Evolutionary conservation across 2,797 vertebrate genomes (phyloP), one percentile per base, ranked within the genome.

Genomic region (Streptopelia turtur): DNA sequence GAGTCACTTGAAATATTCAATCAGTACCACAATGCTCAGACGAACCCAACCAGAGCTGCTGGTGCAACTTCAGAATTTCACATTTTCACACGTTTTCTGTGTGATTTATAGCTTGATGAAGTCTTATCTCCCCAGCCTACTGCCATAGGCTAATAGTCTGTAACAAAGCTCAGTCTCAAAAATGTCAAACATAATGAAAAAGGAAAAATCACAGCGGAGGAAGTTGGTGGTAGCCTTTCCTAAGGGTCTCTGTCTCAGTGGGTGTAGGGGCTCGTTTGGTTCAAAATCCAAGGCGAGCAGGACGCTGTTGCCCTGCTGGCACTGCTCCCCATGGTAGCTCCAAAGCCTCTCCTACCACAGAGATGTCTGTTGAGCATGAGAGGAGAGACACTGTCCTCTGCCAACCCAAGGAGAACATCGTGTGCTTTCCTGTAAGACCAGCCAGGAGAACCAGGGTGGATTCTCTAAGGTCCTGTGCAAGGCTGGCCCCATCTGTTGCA

Each of bases 131-230:
- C 95, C 95, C 89, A 95, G 95, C 88, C 95, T 96, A 93, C 93
- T 96, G 96, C 96, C 96, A 97, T 96, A 96, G 96, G 96, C 96
- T 97, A 97, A 96, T 93, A 97, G 94, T 90, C 94, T 97, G 95
- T 96, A 96, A 97, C 94, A 96, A 97, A 96, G 95, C 95, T 96
- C 92, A 47, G 93, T 52, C 96, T 96, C 96, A 95, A 90, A 96
- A 96, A 97, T 95, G 96, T 97, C 96, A 96, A 96, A 95, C 96
- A 95, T 75, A 78, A 93, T 89, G 93, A 94, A 96, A 93, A 87
- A 89, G 86, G 81, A 81, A 78, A 96, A 96, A 95, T 61, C 75
- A 52, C 86, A 63, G 86, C 76, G 11, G 75, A 78, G 65, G 83
- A 94, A 85, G 92, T 52, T 87, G 88, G 93, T 88, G 83, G 61